Evolutionary conservation across 35 echinoderm and acorn worm genomes (phyloP), one percentile per base, ranked within the genome.

Genomic region (Stichopus chloronotus): DNA sequence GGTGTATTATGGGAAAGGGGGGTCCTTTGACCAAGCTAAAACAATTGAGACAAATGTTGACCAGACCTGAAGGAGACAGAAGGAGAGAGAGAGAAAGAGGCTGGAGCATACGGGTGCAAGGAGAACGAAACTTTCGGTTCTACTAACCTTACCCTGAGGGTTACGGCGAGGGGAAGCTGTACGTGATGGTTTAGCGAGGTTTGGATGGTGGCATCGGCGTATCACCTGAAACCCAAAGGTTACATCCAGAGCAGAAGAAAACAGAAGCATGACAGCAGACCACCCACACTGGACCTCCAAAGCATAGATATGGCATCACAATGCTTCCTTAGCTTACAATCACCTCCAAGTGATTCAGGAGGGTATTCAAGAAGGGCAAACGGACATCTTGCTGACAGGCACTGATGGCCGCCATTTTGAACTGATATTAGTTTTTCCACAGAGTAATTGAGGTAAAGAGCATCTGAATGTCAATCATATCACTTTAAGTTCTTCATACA

Each of bases 91-190:
- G 59, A 61, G 14, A 61, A 7, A 72, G 69, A n/a, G 21, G 19
- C 1, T 16, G 69, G 69, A 24, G 69, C 30, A 43, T 43, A 43
- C 30, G 30, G 30, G 30, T 43, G 30, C 76, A 85, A 22, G 5
- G 57, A 58, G 55, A 85, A 85, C 9, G 82, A 55, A 58, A 85
- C n/a, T 43, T 57, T 56, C 58, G n/a, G 82, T 56, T 58, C 82
- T 85, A 85, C 82, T 85, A 85, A 85, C 82, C 82, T 85, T 85
- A 85, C 82, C 82, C 82, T 85, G 82, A 85, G 82, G 82, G 82
- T 85, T 85, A 58, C 82, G 55, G 82, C 82, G 82, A 85, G 82
- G 82, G 82, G 82, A 85, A n/a, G 82, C 82, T 19, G 82, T 85
- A 85, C 82, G 82, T 85, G 80, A 83, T 55, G 82, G 82, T 25